A percentile compares a stretch with the other conserved stretches of the same genome.
Conservation (phyloP, 2,797 vertebrate species). For the Clarias platycephalus region DNA sequence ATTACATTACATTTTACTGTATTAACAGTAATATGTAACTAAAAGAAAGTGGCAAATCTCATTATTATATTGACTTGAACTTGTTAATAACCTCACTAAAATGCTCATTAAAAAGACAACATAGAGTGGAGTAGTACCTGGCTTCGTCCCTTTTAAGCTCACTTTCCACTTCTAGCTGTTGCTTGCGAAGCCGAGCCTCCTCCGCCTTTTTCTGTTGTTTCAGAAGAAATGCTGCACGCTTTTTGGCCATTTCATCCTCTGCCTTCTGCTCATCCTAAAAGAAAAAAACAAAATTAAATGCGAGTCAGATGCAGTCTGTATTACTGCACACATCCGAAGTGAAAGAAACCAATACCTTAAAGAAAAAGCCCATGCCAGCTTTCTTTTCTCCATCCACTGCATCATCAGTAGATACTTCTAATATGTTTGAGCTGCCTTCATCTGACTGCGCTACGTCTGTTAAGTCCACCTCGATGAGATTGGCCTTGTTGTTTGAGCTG, state of each 20-base stretch:
- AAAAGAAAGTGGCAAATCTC: not conserved
- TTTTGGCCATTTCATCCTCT: constrained; percentile 94
- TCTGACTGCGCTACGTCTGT: constrained; percentile 82
- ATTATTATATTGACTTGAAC: not conserved
- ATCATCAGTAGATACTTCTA: constrained; percentile 62
- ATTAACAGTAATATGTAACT: not conserved
- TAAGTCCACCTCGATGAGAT: constrained; percentile 93
- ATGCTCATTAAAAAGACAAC: no score
- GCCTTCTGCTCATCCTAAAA: constrained; percentile 87
- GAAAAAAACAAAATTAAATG: not conserved
- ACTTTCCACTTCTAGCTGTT: constrained; percentile 88
- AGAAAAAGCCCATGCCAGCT: constrained; percentile 92
- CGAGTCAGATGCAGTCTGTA: not conserved
- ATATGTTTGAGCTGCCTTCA: constrained; percentile 64
- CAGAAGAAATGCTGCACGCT: constrained; percentile 88
- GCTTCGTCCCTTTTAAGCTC: constrained; percentile 91
- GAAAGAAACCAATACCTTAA: constrained; percentile 79
- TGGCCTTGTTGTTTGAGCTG: constrained; percentile 75
- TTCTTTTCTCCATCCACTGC: constrained; percentile 85
- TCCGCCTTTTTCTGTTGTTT: constrained; percentile 97
- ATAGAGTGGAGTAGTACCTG: constrained; percentile 72
- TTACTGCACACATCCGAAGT: not conserved
- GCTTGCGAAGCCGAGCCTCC: constrained; percentile 87
- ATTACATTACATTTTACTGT: no score
- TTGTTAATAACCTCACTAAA: not conserved